Base-by-base conservation (phyloP, 2,888 invertebrate species). In the Leptopilina myrica region DNA sequence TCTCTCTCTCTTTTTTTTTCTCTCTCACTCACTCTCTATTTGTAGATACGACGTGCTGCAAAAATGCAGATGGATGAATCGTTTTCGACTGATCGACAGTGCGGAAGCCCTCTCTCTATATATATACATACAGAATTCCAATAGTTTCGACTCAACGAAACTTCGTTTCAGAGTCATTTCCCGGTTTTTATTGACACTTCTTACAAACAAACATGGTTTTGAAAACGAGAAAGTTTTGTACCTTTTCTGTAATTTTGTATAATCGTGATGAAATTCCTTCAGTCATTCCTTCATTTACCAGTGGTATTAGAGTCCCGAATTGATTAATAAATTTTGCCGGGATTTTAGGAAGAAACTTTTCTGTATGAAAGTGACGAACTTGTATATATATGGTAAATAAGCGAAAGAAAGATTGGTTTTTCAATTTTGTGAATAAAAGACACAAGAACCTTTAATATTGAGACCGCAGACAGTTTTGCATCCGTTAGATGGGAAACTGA, bases 51-150 rank as follows among this genome's bases (percentile, higher is more conserved):
- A 73, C 56, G 73, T 5, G n/a, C 53, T 56, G 33, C 33, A 73
- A 73, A 73, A 56, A 73, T 73, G n/a, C 73, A 73, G 53, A 69
- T 56, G 56, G 40, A 73, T 73, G 56, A 73, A 73, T 33, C 73
- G 73, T 56, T 73, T 73, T 73, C 73, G 73, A 73, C 73, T 73
- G 73, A 73, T 53, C 33, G 33, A 33, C 14, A 26, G 33, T n/a
- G 33, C 8, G 56, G 73, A 26, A 33, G n/a, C 8, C 33, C 7
- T 53, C 49, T 14, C 20, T 20, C n/a, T n/a, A n/a, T n/a, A n/a
- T n/a, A n/a, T n/a, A 20, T 20, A 20, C 1, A 73, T 53, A 49
- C 49, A 20, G 33, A 73, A n/a, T 40, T 2, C 40, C 33, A 73
- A 53, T 53, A 56, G 56, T 59, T 56, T 56, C n/a, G n/a, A 11